Evolutionary conservation across 1,140 invertebrate genomes (phyloP).

Genomic region (Glossosoma conforme): DNA sequence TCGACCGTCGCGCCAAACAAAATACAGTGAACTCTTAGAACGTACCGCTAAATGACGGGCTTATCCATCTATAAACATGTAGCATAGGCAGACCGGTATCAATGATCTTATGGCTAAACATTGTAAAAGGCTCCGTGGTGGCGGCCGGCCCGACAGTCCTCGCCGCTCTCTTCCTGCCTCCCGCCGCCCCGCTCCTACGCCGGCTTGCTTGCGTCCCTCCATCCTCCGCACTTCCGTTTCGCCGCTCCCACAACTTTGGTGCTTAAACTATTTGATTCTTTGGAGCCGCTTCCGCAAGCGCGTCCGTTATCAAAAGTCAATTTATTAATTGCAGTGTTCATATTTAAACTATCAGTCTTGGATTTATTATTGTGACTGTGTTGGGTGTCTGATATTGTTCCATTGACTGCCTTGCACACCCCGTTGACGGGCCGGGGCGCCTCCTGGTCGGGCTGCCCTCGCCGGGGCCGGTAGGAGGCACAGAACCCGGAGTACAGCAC

Average conservation of each 20-base stretch:
- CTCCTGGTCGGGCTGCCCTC: background rate
- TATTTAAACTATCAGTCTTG: conserved; percentile 31
- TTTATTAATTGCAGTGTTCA: conserved; percentile 20
- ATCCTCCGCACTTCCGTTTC: conserved; percentile 23
- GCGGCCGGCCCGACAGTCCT: conserved; percentile 6
- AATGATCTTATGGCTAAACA: conserved; percentile 27
- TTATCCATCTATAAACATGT: conserved; percentile 21
- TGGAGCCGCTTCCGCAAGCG: background rate
- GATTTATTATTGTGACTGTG: conserved; percentile 29
- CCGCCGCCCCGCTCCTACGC: background rate
- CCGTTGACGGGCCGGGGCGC: conserved; percentile 17
- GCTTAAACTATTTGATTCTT: background rate
- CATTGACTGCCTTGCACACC: conserved; percentile 13
- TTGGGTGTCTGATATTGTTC: conserved; percentile 11
- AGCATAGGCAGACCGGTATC: conserved; percentile 30
- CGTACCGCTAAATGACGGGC: conserved; percentile 19
- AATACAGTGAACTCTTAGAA: conserved; percentile 17
- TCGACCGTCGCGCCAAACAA: conserved; percentile 16
- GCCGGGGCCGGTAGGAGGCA: conserved; percentile 17
- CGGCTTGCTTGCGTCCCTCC: conserved; percentile 1
- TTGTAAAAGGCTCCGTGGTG: conserved; percentile 26
- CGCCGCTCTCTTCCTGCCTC: background rate
- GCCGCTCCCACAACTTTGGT: conserved; percentile 18
- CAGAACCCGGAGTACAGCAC: conserved; percentile 35
- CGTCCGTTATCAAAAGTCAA: conserved; percentile 9